Base-by-base conservation (phyloP, 2,888 invertebrate species). In the Hydroisotoma schaefferi region DNA sequence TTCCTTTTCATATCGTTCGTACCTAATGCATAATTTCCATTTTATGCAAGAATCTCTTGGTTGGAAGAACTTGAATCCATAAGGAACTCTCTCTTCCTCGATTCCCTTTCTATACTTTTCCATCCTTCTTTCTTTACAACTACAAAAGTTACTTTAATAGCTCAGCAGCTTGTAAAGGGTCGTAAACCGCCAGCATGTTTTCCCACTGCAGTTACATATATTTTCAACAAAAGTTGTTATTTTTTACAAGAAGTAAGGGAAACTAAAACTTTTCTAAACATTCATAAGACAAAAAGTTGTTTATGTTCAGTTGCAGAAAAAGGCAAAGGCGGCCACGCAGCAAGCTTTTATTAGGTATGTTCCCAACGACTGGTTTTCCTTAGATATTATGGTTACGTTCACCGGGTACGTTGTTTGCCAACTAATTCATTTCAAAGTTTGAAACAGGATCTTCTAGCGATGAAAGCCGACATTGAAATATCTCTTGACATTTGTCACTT, bases 401-500 rank as follows among this genome's bases (percentile, higher is more conserved):
- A 15, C 33, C 15, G 6, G 5, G 20, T 40, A 18, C n/a, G 15
- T 40, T 15, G n/a, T 40, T 8, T 5, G n/a, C 15, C 15, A 10
- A 4, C n/a, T 15, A 40, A 40, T 40, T 40, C 5, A 40, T 40
- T 4, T 5, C 20, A 4, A 40, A 20, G 40, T 23, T 15, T 12
- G 15, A 22, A 46, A 46, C 3, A 22, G 10, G 25, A 46, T 46
- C 46, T 23, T 46, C 25, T 20, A 5, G 5, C 46, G 5, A 22
- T 46, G 23, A 22, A 46, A 8, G 12, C 3, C 3, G 46, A 46
- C 46, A 46, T 8, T 46, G 46, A 46, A 8, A 46, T 25, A 46
- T 46, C 23, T 46, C 46, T 8, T 8, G 8, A 20, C 15, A 23
- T 46, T 25, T 23, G 20, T 54, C 54, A 54, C 23, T 54, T 5